Evolutionary conservation across 1,140 invertebrate genomes (phyloP), one percentile per base, ranked within the genome.

Genomic region (Aphidius gifuensis): DNA sequence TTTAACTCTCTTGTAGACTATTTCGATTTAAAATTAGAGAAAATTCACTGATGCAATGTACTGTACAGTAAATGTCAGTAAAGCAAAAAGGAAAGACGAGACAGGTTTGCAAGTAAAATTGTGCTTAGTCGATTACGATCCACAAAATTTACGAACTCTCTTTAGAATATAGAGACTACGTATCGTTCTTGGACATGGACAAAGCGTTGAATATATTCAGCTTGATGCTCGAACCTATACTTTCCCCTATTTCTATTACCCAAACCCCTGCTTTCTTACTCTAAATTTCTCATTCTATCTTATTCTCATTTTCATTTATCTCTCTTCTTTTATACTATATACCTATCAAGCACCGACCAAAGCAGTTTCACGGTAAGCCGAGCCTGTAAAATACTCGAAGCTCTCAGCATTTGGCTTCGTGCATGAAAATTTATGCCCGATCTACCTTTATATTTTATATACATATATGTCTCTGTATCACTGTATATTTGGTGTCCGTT

Each of bases 171-270:
- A 57, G 55, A 62, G 61, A 43, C 39, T 61, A 48, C 47, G 61
- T 58, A 62, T 62, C 61, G 61, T 9, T 61, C 45, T n/a, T 47
- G 42, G 61, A 63, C 61, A 51, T 63, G 61, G 55, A 63, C 56
- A 63, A 63, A 63, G 61, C 56, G 50, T 39, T 58, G 47, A 63
- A 39, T 54, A 47, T 50, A 59, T 59, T 59, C 48, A 32, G 50
- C n/a, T 53, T 5, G 38, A 43, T 44, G 50, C 56, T 58, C 6
- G 4, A 39, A 44, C 44, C 11, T 23, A 46, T 49, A 42, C 53
- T 40, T 40, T 6, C 4, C 39, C 50, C 9, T 4, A 9, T 39
- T 39, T n/a, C 4, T n/a, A 16, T 7, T 40, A 16, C 53, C 51
- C 23, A 5, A 3, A 32, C 58, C 8, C 9, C 4, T 45, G 44